These are phyloP conservation scores for Ichneumon xanthorius DNA, from an alignment of 2,888 invertebrate genomes.

Conservation along the genomic window DNA sequence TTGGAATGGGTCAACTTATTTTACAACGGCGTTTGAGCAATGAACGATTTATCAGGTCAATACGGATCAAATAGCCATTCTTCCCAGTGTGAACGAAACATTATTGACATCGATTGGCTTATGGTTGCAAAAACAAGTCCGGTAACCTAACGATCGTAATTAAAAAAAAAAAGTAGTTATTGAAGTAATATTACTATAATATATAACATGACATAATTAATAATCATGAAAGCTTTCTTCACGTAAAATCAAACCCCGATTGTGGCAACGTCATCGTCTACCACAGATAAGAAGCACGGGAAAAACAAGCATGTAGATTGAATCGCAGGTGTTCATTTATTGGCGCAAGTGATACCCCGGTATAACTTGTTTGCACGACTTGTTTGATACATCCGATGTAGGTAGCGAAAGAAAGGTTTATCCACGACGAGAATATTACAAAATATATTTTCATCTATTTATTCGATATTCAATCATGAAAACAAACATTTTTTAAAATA, in stretches of 20 bases:
- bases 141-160: not conserved
- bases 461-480: not conserved
- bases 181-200: not conserved
- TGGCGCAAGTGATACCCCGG: not conserved
- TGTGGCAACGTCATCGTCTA: constrained; percentile 1
- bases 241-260: not conserved
- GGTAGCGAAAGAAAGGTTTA: not conserved
- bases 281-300: not conserved
- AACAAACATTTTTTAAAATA: not conserved
- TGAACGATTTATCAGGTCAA: constrained; percentile 9
- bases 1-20: not conserved
- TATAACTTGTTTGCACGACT: not conserved
- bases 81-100: not conserved
- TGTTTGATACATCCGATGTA: not conserved
- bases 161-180: not conserved
- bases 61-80: not conserved
- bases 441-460: not conserved
- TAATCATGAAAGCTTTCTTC: constrained; percentile 1
- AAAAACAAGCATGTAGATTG: not conserved
- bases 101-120: constrained; percentile 20
- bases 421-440: not conserved
- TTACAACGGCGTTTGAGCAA: not conserved
- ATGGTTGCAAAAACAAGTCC: not conserved
- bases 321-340: constrained; percentile 10
- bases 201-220: not conserved